Conservation (phyloP, 2,113 vertebrate species). For the Silurus glanis region DNA sequence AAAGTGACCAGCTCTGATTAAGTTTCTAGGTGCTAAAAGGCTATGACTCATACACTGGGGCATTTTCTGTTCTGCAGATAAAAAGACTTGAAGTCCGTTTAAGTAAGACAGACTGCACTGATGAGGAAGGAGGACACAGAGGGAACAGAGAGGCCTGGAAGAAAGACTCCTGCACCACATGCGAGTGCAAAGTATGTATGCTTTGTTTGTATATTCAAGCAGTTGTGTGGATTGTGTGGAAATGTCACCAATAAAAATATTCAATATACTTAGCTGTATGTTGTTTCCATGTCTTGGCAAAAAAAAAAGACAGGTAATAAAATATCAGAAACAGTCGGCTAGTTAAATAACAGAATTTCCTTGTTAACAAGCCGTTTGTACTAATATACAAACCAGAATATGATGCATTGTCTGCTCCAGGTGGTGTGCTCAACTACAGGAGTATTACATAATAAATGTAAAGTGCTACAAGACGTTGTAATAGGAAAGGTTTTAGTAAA, state of each 20-base stretch:
- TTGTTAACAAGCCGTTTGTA: not conserved
- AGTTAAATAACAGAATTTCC: not conserved
- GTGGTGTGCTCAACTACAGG: not conserved
- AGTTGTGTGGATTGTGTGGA: not conserved
- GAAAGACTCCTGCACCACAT: conserved; percentile 82
- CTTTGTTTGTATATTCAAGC: not conserved
- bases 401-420: not conserved
- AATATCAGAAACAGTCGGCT: not conserved
- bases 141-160: conserved; percentile 81
- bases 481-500: not conserved
- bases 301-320: not conserved
- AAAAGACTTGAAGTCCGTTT: conserved; percentile 91
- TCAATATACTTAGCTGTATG: not conserved
- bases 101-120: conserved; percentile 85
- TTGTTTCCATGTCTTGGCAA: not conserved
- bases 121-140: conserved; percentile 76
- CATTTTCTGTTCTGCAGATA: conserved; percentile 74
- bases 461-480: not conserved
- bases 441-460: not conserved
- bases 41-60: not conserved
- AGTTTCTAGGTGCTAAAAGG: not conserved
- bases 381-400: not conserved
- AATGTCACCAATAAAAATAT: not conserved
- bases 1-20: not conserved
- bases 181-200: conserved; percentile 84